Conservation (phyloP, 1,140 invertebrate species). For the Cepaea nemoralis region DNA sequence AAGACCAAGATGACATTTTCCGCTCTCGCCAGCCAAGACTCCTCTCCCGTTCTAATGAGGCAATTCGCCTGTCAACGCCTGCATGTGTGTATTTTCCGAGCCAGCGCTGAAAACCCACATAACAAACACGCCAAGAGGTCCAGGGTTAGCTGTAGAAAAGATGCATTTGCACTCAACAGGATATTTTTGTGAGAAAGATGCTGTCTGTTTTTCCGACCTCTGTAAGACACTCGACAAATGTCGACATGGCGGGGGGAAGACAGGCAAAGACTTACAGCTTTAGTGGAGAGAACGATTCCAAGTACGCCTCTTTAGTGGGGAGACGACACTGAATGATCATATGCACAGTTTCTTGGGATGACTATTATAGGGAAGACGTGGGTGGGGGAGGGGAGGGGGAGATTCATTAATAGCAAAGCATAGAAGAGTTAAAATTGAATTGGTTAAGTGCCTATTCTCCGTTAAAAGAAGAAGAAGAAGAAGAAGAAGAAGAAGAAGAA, state of each 20-base stretch:
- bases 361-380: no score
- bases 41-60: constrained; percentile 5
- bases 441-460: no score
- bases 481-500: no score
- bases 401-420: no score
- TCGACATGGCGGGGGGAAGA: background rate
- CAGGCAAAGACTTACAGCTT: no score
- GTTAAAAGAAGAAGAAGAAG: no score
- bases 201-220: background rate
- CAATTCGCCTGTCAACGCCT: constrained; percentile 7
- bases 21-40: background rate
- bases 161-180: background rate
- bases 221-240: background rate
- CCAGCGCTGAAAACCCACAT: background rate
- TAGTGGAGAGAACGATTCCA: no score
- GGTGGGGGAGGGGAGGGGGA: no score
- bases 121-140: background rate
- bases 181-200: constrained; percentile 12
- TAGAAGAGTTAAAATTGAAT: no score
- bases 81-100: constrained; percentile 2
- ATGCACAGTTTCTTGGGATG: no score
- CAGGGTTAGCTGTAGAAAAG: background rate
- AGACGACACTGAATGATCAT: no score
- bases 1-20: background rate
- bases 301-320: no score